Conservation (phyloP, 2,113 vertebrate genomes). For the Scortum barcoo region DNA sequence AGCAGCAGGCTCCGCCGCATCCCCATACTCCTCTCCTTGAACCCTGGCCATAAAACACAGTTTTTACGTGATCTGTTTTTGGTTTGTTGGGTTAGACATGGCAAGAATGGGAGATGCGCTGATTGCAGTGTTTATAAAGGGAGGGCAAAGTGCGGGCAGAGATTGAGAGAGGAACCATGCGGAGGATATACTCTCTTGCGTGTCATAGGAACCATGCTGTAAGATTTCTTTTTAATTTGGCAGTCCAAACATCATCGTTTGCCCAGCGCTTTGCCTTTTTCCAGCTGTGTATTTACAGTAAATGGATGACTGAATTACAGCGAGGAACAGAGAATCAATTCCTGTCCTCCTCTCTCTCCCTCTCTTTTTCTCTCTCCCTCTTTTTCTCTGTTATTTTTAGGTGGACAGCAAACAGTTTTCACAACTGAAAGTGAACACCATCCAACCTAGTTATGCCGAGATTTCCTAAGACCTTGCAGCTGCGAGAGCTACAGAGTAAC, state of each 20-base stretch:
- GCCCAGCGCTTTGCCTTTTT: constrained; percentile 64
- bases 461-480: constrained; percentile 69
- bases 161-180: constrained; percentile 30
- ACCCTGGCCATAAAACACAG: constrained; percentile 47
- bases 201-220: constrained; percentile 49
- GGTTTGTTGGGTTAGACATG: constrained; percentile 57
- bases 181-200: constrained; percentile 33
- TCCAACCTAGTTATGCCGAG: constrained; percentile 51
- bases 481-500: constrained; percentile 49
- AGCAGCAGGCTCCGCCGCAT: constrained; percentile 21
- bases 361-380: constrained; percentile 33
- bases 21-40: constrained; percentile 40
- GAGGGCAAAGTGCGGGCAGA: constrained; percentile 43
- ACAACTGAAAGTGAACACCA: constrained; percentile 64
- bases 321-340: constrained; percentile 52
- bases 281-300: constrained; percentile 77
- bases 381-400: constrained; percentile 69
- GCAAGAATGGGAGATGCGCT: constrained; percentile 64
- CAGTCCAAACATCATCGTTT: constrained; percentile 71
- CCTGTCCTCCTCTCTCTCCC: constrained; percentile 16
- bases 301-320: constrained; percentile 76
- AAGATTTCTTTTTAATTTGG: constrained; percentile 76
- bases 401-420: constrained; percentile 69
- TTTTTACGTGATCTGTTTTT: constrained; percentile 64
- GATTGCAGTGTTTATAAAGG: constrained; percentile 73